Evolutionary conservation across 2,797 vertebrate genomes (phyloP).

Genomic region (Pelochelys cantorii): DNA sequence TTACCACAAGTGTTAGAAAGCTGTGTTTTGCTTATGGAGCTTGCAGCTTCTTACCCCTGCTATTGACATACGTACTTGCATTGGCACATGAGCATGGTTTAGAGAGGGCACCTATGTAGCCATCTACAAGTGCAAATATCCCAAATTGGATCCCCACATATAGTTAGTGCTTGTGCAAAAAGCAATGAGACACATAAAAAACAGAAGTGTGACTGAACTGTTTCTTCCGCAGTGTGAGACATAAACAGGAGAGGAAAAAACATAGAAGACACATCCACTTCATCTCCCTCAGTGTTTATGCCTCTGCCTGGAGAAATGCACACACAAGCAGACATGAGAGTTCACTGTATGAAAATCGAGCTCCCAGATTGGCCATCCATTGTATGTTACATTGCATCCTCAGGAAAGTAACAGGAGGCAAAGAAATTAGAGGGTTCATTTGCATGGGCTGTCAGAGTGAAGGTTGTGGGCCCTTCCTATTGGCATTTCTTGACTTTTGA

Average conservation of each 20-base stretch:
- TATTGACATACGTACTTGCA: fast-evolving
- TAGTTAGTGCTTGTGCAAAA: not conserved
- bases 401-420: not conserved
- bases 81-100: not conserved
- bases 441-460: fast-evolving
- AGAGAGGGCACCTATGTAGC: not conserved
- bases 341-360: not conserved
- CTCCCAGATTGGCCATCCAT: fast-evolving
- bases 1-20: not conserved
- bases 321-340: not conserved
- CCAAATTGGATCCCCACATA: fast-evolving
- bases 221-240: not conserved
- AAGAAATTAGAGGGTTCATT: not conserved
- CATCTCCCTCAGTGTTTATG: not conserved
- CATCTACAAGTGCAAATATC: not conserved
- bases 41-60: not conserved
- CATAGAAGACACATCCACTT: not conserved
- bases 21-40: not conserved
- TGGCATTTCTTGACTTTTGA: not conserved
- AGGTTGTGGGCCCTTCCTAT: not conserved
- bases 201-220: fast-evolving
- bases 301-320: fast-evolving
- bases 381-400: not conserved
- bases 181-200: not conserved
- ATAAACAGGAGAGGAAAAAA: not conserved